Base-by-base conservation (phyloP, 2,888 invertebrate genomes). In the Dryadula phaetusa region DNA sequence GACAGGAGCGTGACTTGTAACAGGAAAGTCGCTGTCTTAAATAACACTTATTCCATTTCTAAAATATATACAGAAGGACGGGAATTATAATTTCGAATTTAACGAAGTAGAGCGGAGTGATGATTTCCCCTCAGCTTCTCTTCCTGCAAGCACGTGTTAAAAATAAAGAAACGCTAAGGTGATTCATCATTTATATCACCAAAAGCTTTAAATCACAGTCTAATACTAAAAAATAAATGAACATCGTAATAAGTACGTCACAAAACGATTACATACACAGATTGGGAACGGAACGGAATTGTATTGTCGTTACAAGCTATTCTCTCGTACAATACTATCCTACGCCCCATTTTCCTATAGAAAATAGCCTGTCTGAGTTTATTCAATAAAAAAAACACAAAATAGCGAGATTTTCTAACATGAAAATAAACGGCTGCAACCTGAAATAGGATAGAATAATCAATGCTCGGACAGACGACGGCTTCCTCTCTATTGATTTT, bases 401-500 rank as follows among this genome's bases (percentile, higher is more conserved):
- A 28, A 52, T 16, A n/a, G 28, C 28, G 28, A 52, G 52, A 52
- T 52, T 52, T 52, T 52, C 16, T 52, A 28, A 28, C 16, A 28
- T 28, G 52, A 52, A 52, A 52, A 52, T 52, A 32, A 52, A 52
- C 37, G 12, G 37, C 52, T 52, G 52, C 52, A 52, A 10, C 52
- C 16, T 2, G 52, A 52, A 52, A 52, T 52, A 52, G 52, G 37
- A 56, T 56, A 37, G 54, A 56, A 56, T 37, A 56, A 60, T 16
- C 40, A 40, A 58, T 18, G 32, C 18, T 60, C 42, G 14, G 60
- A 60, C 42, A 18, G 16, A 28, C 44, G 25, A 32, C 4, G 42
- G 42, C 25, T 60, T 44, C 32, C 60, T 60, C 60, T 20, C n/a
- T 56, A 56, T 56, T 56, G 56, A 56, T 40, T 37, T 56, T 56